Evolutionary conservation across 2,113 vertebrate genomes (phyloP).

Genomic region (Limanda limanda): DNA sequence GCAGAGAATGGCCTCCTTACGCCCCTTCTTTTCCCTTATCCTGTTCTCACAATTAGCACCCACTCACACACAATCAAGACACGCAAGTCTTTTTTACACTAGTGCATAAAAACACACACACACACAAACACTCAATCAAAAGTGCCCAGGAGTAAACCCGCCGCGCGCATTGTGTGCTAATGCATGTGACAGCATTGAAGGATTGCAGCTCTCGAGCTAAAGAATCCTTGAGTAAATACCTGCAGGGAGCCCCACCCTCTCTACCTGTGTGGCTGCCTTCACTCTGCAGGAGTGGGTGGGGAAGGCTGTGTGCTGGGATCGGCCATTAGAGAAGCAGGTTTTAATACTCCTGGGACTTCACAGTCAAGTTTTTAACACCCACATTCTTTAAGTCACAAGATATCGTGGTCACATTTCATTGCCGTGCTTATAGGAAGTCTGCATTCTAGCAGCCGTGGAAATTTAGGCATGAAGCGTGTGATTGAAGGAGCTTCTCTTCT

Average conservation of each 20-base stretch:
- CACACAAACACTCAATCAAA: conserved; percentile 49
- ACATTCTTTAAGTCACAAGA: conserved; percentile 72
- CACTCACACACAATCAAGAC: conserved; percentile 42
- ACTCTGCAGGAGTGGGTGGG: conserved; percentile 43
- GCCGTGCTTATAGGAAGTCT: conserved; percentile 13
- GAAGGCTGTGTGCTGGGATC: conserved; percentile 27
- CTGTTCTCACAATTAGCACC: conserved; percentile 64
- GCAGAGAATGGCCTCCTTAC: conserved; percentile 70
- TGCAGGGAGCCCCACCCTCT: conserved; percentile 61
- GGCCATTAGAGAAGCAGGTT: conserved; percentile 37
- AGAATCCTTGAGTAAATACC: conserved; percentile 72
- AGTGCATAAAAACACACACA: conserved; percentile 48
- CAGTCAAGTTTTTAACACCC: conserved; percentile 45
- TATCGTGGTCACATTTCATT: conserved; percentile 19
- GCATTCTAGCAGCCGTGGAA: conserved; percentile 23
- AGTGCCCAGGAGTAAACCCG: conserved; percentile 16
- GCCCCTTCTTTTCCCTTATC: conserved; percentile 59
- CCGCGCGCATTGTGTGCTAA: conserved; percentile 57
- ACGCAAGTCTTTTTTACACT: conserved; percentile 27
- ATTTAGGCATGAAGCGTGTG: conserved; percentile 14
- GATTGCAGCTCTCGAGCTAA: conserved; percentile 30
- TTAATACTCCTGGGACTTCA: conserved; percentile 39
- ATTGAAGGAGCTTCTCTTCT: conserved; percentile 6
- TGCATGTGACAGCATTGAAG: conserved; percentile 21
- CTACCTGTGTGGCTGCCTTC: conserved; percentile 72